These are phyloP conservation scores for Drosophila arawakana DNA, from an alignment of 1,140 invertebrate species.

Conservation along the genomic window DNA sequence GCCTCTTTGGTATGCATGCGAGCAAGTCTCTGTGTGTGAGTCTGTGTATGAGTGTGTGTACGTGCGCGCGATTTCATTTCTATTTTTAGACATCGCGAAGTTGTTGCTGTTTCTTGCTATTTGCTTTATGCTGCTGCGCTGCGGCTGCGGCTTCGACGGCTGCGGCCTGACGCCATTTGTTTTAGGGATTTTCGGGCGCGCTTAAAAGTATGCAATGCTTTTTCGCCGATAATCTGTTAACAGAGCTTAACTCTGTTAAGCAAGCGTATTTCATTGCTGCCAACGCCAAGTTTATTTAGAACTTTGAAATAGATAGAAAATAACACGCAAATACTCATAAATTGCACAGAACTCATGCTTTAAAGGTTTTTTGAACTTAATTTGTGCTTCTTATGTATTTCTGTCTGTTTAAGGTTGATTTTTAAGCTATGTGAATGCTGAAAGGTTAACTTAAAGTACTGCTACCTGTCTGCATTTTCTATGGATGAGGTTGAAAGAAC, in stretches of 20 bases:
- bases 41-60: conserved; percentile 41
- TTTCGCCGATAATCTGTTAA: conserved; percentile 8
- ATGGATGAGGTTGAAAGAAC: too few species aligned
- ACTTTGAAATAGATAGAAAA: too few species aligned
- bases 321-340: too few species aligned
- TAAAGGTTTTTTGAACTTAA: too few species aligned
- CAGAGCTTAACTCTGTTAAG: conserved; percentile 10
- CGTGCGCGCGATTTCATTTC: conserved; percentile 79
- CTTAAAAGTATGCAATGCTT: conserved; percentile 59
- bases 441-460: too few species aligned
- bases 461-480: too few species aligned
- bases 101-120: conserved; percentile 40
- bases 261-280: background rate
- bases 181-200: conserved; percentile 23
- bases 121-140: conserved; percentile 31
- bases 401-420: too few species aligned
- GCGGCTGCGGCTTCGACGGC: conserved; percentile 20
- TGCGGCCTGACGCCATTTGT: conserved; percentile 51
- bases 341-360: too few species aligned
- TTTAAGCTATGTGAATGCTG: too few species aligned
- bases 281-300: too few species aligned
- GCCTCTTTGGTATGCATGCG: conserved; percentile 69
- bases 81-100: conserved; percentile 71
- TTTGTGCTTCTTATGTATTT: too few species aligned
- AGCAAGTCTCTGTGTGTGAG: conserved; percentile 21